These are phyloP conservation scores for Bombyx mandarina DNA, from an alignment of 1,140 invertebrate species.

Conservation along the genomic window DNA sequence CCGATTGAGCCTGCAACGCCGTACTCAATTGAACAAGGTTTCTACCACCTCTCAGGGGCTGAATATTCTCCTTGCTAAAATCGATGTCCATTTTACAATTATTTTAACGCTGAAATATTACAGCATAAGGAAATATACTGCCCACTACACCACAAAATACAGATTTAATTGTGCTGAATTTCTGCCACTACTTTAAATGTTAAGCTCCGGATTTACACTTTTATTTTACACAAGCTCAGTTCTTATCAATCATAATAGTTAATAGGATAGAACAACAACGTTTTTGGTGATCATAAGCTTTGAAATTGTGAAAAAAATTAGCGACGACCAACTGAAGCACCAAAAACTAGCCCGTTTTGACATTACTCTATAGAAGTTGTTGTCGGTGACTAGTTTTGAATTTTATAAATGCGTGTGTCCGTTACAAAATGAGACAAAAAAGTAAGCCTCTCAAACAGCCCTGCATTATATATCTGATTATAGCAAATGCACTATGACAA, in stretches of 20 bases:
- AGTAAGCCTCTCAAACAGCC: too few species aligned
- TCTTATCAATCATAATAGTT: conserved; percentile 15
- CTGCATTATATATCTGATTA: too few species aligned
- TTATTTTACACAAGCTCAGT: conserved; percentile 11
- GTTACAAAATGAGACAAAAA: conserved; percentile 17
- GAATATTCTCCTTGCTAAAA: conserved; percentile 91
- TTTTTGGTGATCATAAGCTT: conserved; percentile 30
- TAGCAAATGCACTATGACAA: too few species aligned
- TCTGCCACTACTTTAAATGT: conserved; percentile 9
- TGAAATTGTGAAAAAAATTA: conserved; percentile 46
- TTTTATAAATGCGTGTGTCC: conserved; percentile 31
- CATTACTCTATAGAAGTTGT: conserved; percentile 41
- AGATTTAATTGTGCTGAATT: conserved; percentile 21
- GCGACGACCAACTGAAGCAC: conserved; percentile 58
- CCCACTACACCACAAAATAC: conserved; percentile 42
- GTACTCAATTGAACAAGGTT: conserved; percentile 81
- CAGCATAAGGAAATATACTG: conserved; percentile 51
- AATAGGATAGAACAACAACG: conserved; percentile 12
- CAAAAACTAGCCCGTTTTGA: conserved; percentile 48
- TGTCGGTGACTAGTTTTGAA: conserved; percentile 56
- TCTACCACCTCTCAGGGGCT: conserved; percentile 87
- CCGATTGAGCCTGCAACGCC: conserved; percentile 81
- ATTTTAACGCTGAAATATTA: conserved; percentile 38
- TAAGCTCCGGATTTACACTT: conserved; percentile 14
- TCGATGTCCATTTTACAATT: conserved; percentile 76